Base-by-base conservation (phyloP, 1,140 invertebrate genomes). In the Bombus vancouverensis region DNA sequence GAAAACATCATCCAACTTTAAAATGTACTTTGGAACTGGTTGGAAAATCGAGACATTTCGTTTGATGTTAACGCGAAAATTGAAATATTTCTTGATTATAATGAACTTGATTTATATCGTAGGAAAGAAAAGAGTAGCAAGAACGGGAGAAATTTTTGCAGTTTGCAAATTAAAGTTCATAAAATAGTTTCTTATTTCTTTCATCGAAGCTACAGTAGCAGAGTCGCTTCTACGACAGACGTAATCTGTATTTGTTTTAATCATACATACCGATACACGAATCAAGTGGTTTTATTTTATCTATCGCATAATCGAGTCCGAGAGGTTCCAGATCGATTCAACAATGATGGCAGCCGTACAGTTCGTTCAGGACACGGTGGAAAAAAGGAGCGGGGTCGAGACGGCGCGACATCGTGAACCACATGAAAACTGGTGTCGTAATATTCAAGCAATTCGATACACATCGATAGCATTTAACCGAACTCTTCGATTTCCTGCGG, bases 391-490 rank as follows among this genome's bases (percentile, higher is more conserved):
- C 1, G 34, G 12, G 25, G 3, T 3, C 2, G 5, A 25, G 37
- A 81, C 44, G 47, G 2, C 15, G 53, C 42, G 57, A 70, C 62
- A 65, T 59, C 65, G 71, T 4, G 39, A 42, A 57, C 59, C 73
- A 44, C 87, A 71, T 71, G 57, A 32, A 75, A 68, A 57, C 84
- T 87, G 85, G 65, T 39, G 65, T 72, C 66, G 88, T 80, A 83
- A 89, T 89, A 87, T 89, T 86, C 88, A 76, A 68, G 85, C 66
- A 79, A 89, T 87, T 78, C 76, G 85, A 89, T 85, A 85, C 83
- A 80, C 84, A 81, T 86, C 86, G 88, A 89, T 89, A 89, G 57
- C 78, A 85, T 85, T 85, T 85, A 85, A 81, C 71, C 84, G 71
- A 81, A 57, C 83, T 83, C 76, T 87, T 86, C 81, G 77, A 84